Conservation (phyloP, 2,888 invertebrate genomes). For the Parthenolecanium corni region DNA sequence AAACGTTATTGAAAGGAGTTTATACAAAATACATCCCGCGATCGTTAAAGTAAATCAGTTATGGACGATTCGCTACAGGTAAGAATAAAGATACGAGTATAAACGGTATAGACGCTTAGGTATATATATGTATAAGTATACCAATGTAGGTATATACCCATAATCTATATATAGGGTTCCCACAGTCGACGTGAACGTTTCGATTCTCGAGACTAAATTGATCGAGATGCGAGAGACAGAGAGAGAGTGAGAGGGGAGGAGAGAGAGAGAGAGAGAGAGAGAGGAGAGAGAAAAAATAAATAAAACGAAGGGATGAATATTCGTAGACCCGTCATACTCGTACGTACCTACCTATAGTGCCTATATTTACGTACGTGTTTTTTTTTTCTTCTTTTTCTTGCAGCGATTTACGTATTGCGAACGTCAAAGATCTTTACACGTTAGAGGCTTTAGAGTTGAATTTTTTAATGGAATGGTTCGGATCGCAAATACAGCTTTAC, state of each 20-base stretch:
- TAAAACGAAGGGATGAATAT: too few species aligned
- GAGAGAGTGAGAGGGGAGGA: too few species aligned
- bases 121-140: background rate
- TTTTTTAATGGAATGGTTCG: conserved; percentile 8
- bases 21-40: conserved; percentile 12
- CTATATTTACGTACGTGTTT: too few species aligned
- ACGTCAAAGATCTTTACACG: background rate
- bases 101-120: background rate
- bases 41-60: conserved; percentile 10
- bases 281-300: too few species aligned
- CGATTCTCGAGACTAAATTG: too few species aligned
- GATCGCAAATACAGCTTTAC: conserved; percentile 9
- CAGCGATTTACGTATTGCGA: conserved; percentile 4
- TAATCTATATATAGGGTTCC: too few species aligned
- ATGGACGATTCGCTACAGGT: conserved; percentile 24
- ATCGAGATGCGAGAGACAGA: too few species aligned
- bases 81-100: too few species aligned
- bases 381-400: background rate
- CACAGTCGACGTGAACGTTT: too few species aligned
- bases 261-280: too few species aligned
- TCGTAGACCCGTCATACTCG: too few species aligned
- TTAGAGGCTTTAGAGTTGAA: conserved; percentile 18
- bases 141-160: background rate
- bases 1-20: background rate
- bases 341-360: too few species aligned